Percentiles rank a stretch among this genome's conserved stretches.
Conservation (phyloP, 1,140 invertebrate species). For the Maconellicoccus hirsutus region DNA sequence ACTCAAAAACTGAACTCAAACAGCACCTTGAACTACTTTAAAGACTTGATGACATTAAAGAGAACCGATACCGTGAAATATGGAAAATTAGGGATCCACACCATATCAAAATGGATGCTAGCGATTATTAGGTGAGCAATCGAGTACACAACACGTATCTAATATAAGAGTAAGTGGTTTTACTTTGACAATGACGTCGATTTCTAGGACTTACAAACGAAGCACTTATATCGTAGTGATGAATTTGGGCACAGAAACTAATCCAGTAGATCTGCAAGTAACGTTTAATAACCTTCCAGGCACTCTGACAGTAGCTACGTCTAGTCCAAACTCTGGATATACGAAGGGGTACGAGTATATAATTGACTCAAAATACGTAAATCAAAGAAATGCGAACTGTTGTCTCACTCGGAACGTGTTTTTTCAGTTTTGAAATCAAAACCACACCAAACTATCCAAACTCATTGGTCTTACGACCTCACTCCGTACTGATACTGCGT, state of each 20-base stretch:
- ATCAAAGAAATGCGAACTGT: not conserved
- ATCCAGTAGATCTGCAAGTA: not conserved
- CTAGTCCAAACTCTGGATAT: slow-evolving; percentile 23
- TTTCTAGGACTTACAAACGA: not conserved
- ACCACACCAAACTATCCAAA: not conserved
- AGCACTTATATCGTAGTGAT: slow-evolving; percentile 7
- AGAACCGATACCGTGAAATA: slow-evolving; percentile 24
- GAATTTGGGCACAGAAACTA: slow-evolving; percentile 24
- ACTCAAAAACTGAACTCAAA: slow-evolving; percentile 6
- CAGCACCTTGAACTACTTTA: slow-evolving; percentile 25
- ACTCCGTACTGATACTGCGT: not conserved
- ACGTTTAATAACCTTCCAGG: not conserved
- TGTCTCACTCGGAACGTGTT: not conserved
- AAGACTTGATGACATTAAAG: slow-evolving; percentile 18
- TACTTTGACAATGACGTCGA: not conserved
- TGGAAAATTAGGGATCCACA: slow-evolving; percentile 15
- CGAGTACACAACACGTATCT: too few species aligned
- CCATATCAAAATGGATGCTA: slow-evolving; percentile 19
- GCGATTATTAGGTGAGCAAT: slow-evolving; percentile 18
- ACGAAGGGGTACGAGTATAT: not conserved
- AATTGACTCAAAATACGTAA: not conserved
- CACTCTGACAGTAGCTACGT: not conserved
- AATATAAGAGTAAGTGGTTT: too few species aligned
- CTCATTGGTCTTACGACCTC: not conserved
- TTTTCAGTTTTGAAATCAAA: not conserved